Evolutionary conservation across 2,888 invertebrate species (phyloP), one percentile per base, ranked within the genome.

Genomic region (Cosmopolites sordidus): DNA sequence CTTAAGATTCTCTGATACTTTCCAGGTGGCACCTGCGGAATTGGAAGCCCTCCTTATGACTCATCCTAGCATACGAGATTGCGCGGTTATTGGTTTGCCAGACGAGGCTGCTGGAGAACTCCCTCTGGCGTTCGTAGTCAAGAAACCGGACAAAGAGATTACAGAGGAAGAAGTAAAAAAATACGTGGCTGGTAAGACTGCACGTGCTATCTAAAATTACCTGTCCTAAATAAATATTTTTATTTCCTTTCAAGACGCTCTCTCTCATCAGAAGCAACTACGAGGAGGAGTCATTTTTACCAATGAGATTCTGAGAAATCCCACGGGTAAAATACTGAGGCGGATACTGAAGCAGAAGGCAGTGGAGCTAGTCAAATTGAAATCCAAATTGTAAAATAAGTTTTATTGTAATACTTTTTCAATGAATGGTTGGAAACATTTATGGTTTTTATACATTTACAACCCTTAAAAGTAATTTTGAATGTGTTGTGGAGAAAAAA

Each of bases 11-110:
- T 29, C n/a, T n/a, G n/a, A n/a, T n/a, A n/a, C 11, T 22, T 33
- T 62, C 1, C 66, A 85, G 83, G 84, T 86, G 33, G 87, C 93
- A 0, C 94, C 93, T 2, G 92, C 93, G 0, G 93, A 94, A 75
- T 73, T 95, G 33, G 94, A 95, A 73, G 84, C 84, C 12, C 68
- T 93, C 45, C 73, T 94, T 30, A 73, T 91, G 42, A 83, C 83
- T 16, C 84, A 89, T 75, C 76, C 80, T 0, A 79, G 79, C 47
- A 81, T 94, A 45, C 79, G 81, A 51, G 92, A 93, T 69, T 86
- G 82, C 14, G 92, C 89, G 30, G 93, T 94, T 37, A 82, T 92
- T 66, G 93, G 92, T 14, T 71, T 83, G 46, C 86, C 89, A 0
- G 81, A 91, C 70, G 86, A 85, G 66, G 70, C 69, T 43, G 83